A percentile compares a stretch with the other conserved stretches of the same genome.
Conservation (phyloP, 2,797 vertebrate genomes). For the Erpetoichthys calabaricus region DNA sequence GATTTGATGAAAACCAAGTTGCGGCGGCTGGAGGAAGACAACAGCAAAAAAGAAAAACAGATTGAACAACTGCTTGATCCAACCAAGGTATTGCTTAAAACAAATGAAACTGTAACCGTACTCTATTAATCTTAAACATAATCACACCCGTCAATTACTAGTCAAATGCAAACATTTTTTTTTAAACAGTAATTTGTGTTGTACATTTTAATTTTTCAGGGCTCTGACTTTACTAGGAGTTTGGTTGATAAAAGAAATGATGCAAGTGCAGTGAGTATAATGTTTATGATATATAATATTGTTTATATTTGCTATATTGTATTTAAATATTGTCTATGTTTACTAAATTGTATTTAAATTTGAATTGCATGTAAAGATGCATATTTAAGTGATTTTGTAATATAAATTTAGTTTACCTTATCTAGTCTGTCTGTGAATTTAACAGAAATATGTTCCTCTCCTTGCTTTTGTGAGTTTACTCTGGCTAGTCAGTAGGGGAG, state of each 20-base stretch:
- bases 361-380: no score
- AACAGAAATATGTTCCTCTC: no score
- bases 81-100: constrained; percentile 40
- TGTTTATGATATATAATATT: not conserved
- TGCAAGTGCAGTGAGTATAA: constrained; percentile 59
- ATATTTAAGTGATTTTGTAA: no score
- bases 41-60: constrained; percentile 69
- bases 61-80: constrained; percentile 77
- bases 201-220: constrained; percentile 34
- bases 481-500: no score
- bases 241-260: constrained; percentile 64
- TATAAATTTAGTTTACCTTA: no score
- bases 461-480: no score
- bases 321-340: no score
- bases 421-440: no score
- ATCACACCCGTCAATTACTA: not conserved
- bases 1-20: constrained; percentile 71
- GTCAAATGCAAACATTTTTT: not conserved
- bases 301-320: no score
- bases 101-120: not conserved
- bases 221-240: constrained; percentile 56
- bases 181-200: no score
- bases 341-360: no score
- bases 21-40: constrained; percentile 74
- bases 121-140: not conserved